Evolutionary conservation across 2,888 invertebrate genomes (phyloP).

Genomic region (Clivina fossor): DNA sequence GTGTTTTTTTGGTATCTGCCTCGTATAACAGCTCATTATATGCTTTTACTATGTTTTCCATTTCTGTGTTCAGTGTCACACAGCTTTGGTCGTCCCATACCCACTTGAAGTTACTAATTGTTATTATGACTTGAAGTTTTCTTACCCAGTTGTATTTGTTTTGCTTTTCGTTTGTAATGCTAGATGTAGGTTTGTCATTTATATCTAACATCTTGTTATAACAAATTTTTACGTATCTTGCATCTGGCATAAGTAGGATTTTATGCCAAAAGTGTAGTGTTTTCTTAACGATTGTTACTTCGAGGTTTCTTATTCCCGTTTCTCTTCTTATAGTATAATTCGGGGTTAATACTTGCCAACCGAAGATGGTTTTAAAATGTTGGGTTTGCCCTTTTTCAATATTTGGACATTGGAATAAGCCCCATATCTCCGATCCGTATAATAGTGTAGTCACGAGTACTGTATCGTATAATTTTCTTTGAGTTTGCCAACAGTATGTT

Average conservation of each 20-base stretch:
- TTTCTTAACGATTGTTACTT: constrained; percentile 7
- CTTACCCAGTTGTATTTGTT: not conserved
- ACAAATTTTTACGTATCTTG: constrained; percentile 13
- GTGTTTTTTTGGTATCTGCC: constrained; percentile 3
- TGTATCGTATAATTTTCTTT: constrained; percentile 2
- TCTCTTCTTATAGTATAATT: constrained; percentile 9
- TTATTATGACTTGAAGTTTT: not conserved
- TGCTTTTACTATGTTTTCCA: constrained; percentile 1
- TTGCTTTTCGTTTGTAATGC: not conserved
- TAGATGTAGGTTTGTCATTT: no score
- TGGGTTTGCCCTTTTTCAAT: constrained; percentile 5
- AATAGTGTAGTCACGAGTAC: not conserved
- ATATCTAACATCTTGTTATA: not conserved
- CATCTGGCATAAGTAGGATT: constrained; percentile 8
- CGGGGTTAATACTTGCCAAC: not conserved
- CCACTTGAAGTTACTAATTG: not conserved
- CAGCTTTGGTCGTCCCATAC: constrained; percentile 1
- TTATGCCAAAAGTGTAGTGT: not conserved
- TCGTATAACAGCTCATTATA: not conserved
- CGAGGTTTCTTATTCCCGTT: not conserved
- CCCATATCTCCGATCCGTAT: constrained; percentile 10
- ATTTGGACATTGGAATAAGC: not conserved
- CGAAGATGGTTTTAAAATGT: not conserved
- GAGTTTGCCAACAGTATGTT: constrained; percentile 6
- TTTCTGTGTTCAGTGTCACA: not conserved